Evolutionary conservation across 2,888 invertebrate species (phyloP), one percentile per base, ranked within the genome.

Genomic region (Papilio gigon): DNA sequence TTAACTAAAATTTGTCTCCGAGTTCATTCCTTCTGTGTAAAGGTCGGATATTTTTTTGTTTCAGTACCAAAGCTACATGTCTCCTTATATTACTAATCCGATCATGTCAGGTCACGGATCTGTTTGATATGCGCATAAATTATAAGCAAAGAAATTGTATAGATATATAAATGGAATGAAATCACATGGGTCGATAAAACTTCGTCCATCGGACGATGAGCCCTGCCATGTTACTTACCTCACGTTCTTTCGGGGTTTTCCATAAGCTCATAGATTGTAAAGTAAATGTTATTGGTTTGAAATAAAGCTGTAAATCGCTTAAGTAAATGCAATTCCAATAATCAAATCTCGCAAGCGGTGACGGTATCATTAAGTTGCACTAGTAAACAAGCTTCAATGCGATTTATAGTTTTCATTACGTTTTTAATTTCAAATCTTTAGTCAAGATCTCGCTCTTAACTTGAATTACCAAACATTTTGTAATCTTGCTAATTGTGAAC

Each of bases 41-140:
- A 56, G 53, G 53, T 27, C 27, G 25, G 27, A 53, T 53, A 27
- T 9, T 30, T 17, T 56, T 56, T 30, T 4, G 30, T 56, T 30
- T 56, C 30, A n/a, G 14, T 37, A 37, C 14, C 3, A 53, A 53
- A 53, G 53, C 53, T n/a, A 30, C 25, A 50, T 9, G 30, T n/a
- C 27, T 50, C 50, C n/a, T 30, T 17, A 53, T 1, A 30, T 37
- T 27, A 60, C 60, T 37, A 25, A 25, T 60, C 25, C 20, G 25
- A 42, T 67, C 40, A 53, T 61, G 67, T 30, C 22, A 50, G 20
- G 20, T n/a, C 50, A 61, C 42, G 60, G 9, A 53, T 27, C 9
- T 42, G 20, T 67, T 67, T 30, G 37, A 53, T 61, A 61, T 22
- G 40, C 22, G 9, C 60, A 64, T 64, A 64, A 64, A 64, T 64